A percentile compares a stretch with the other conserved stretches of the same genome.
Evolutionary conservation across 2,113 vertebrate species (phyloP).

Genomic region (Bothrops jararaca): DNA sequence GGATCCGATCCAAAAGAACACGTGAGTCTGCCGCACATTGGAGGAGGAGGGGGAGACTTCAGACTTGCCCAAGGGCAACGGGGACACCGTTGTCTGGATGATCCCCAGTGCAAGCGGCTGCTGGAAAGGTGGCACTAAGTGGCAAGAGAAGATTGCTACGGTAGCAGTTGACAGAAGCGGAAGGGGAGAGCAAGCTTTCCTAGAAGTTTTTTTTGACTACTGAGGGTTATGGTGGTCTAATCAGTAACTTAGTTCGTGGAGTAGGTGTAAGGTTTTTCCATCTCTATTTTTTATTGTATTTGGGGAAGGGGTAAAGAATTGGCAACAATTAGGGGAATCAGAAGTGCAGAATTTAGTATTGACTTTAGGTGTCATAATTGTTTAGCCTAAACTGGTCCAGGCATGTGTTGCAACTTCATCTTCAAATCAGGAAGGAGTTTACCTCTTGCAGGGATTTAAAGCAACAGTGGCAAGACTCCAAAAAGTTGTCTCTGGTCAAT

Average conservation of each 20-base stretch:
- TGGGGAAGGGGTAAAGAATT: not conserved
- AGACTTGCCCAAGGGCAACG: not conserved
- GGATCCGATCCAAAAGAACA: not conserved
- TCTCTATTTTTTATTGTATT: not conserved
- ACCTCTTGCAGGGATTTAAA: not conserved
- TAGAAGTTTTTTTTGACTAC: not conserved
- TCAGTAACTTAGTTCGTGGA: not conserved
- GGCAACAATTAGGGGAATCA: not conserved
- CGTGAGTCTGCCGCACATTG: slow-evolving; percentile 23
- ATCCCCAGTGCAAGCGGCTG: not conserved
- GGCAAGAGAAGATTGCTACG: not conserved
- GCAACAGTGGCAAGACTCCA: not conserved
- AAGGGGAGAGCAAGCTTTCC: not conserved
- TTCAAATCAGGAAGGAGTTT: too few species aligned
- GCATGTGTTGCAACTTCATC: not conserved
- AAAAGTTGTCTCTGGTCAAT: not conserved
- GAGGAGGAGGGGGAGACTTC: too few species aligned
- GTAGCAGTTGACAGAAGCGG: not conserved
- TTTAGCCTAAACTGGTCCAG: not conserved
- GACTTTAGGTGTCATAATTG: not conserved
- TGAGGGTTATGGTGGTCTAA: not conserved
- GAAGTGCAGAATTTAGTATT: not conserved
- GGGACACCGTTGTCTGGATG: not conserved
- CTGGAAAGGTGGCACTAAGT: not conserved
- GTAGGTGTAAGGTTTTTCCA: not conserved